Percentiles rank a stretch among this genome's conserved stretches.
Evolutionary conservation across 2,113 vertebrate genomes (phyloP).

Genomic region (Talpa occidentalis): DNA sequence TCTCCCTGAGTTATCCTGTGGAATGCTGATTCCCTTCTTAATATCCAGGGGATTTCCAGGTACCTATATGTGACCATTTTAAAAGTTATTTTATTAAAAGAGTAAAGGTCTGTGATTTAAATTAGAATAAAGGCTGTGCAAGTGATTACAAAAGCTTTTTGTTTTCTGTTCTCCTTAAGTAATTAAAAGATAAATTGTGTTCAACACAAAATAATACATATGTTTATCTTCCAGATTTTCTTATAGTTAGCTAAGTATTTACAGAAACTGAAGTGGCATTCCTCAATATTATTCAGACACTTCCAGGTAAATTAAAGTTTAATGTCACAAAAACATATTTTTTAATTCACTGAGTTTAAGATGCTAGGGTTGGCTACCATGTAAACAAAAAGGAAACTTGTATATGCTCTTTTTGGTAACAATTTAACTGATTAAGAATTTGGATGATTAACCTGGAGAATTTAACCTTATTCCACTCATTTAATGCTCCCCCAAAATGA

Average conservation of each 20-base stretch:
- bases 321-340: neutral
- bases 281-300: neutral
- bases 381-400: neutral
- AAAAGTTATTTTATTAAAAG: neutral
- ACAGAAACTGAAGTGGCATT: neutral
- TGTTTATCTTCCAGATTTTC: conserved; percentile 4
- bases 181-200: conserved; percentile 4
- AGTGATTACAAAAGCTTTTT: neutral
- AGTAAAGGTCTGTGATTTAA: neutral
- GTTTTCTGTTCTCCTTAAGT: conserved; percentile 11
- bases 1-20: neutral
- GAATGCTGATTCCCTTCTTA: neutral
- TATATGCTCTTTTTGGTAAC: conserved; percentile 18
- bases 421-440: conserved; percentile 39
- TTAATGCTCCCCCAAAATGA: neutral
- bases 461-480: neutral
- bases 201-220: conserved; percentile 12
- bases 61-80: neutral
- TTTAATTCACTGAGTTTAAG: neutral
- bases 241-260: conserved; percentile 19
- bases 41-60: neutral
- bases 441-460: neutral
- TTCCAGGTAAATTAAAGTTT: neutral
- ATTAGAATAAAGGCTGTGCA: neutral
- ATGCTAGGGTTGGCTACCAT: neutral